Evolutionary conservation across 2,888 invertebrate species (phyloP), one percentile per base, ranked within the genome.

Genomic region (Deilephila porcellus): DNA sequence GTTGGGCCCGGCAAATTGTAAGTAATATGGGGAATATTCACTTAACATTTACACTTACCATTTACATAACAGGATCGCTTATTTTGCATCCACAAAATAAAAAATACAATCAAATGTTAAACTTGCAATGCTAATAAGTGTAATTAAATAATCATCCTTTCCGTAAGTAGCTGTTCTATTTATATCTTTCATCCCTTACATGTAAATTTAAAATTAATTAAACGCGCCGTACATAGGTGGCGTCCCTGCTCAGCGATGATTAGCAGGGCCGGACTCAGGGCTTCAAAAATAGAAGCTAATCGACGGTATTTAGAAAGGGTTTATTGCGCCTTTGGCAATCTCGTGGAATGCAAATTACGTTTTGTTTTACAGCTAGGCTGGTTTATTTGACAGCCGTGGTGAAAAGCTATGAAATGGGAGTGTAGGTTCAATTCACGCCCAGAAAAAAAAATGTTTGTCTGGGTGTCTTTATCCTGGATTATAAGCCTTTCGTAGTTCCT

Each of bases 141-240:
- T 25, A 52, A 67, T 63, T 63, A 63, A 63, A 63, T 63, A 8
- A 72, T n/a, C 4, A 20, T 72, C 74, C 74, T 71, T 74, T 60
- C 19, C 14, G 53, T 56, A 56, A 63, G 62, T 53, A 72, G 78
- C 74, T 76, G 76, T 14, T 76, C 67, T 78, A 80, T 82, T 80
- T 79, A 79, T 80, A 81, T 77, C 78, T 80, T 81, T 78, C 77
- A 76, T 77, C 78, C 80, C 76, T 80, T 74, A 78, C 79, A 77
- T 82, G 79, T 79, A 79, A 81, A 82, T 84, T 81, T 78, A 78
- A 83, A 85, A 84, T 86, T 86, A 86, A 86, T 86, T 85, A 82
- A 80, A 82, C 77, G 80, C 77, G 74, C 78, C 56, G 76, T 75
- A 77, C 75, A 76, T 79, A 84, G 78, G 79, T 78, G 83, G 76